Percentiles rank a stretch among this genome's conserved stretches.
These are phyloP conservation scores for Oophaga pumilio DNA, from an alignment of 2,113 vertebrate species.

Conservation along the genomic window DNA sequence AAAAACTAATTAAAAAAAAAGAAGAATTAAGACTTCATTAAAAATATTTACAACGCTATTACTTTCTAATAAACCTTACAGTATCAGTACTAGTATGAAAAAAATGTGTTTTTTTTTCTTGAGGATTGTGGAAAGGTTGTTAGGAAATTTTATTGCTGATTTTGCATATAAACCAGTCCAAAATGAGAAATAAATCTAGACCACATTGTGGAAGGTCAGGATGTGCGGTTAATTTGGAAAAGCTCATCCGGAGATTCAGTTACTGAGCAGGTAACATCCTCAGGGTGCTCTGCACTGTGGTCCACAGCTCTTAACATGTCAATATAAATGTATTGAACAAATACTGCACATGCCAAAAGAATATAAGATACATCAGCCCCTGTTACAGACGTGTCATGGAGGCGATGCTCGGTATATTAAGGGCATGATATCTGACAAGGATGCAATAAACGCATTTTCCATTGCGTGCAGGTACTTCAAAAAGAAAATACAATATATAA, in stretches of 20 bases:
- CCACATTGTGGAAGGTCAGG: not conserved
- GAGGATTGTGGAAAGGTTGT: slow-evolving; percentile 19
- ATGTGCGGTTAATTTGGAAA: not conserved
- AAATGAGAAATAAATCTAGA: slow-evolving; percentile 11
- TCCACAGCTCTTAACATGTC: not conserved
- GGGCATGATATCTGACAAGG: too few species aligned
- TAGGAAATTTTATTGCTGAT: slow-evolving; percentile 25
- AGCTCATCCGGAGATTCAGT: not conserved
- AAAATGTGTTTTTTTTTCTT: slow-evolving; percentile 10
- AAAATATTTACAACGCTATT: slow-evolving; percentile 20
- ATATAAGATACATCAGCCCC: not conserved
- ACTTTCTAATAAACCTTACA: slow-evolving; percentile 14
- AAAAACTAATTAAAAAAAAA: slow-evolving; percentile 27
- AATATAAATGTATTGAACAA: not conserved
- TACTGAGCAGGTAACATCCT: not conserved
- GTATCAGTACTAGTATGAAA: not conserved
- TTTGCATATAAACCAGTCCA: slow-evolving; percentile 21
- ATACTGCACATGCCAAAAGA: not conserved
- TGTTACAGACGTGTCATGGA: not conserved
- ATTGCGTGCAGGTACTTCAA: not conserved
- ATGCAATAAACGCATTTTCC: not conserved
- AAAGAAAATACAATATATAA: not conserved
- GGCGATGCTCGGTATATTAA: too few species aligned
- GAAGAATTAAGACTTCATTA: slow-evolving; percentile 24
- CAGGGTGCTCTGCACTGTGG: not conserved